Conservation (phyloP, 1,140 invertebrate species). For the Neodiprion fabricii region DNA sequence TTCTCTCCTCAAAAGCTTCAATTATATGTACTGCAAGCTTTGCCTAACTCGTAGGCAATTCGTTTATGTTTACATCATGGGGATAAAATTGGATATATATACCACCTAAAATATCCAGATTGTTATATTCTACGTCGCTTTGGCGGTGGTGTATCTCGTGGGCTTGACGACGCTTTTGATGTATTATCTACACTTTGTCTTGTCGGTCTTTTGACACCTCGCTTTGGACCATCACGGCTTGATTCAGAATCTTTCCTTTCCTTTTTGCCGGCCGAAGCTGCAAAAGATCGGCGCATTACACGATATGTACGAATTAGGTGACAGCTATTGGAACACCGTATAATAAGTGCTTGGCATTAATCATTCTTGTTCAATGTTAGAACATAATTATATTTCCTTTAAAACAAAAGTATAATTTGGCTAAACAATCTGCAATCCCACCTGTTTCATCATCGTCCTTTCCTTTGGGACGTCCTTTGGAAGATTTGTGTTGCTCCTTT, state of each 20-base stretch:
- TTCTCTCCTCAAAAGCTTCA: too few species aligned
- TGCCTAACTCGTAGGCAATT: background rate
- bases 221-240: conserved; percentile 51
- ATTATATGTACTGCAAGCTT: background rate
- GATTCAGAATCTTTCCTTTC: conserved; percentile 58
- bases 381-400: background rate
- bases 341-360: background rate
- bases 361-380: background rate
- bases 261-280: conserved; percentile 43
- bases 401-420: background rate
- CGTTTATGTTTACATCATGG: background rate
- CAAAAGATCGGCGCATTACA: background rate
- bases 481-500: conserved; percentile 51
- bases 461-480: conserved; percentile 54
- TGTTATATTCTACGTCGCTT: conserved; percentile 56
- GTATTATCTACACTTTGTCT: conserved; percentile 57
- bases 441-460: conserved; percentile 57
- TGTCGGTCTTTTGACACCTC: conserved; percentile 56
- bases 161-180: conserved; percentile 55
- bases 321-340: background rate
- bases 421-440: background rate
- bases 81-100: background rate
- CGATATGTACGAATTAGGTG: background rate
- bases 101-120: background rate
- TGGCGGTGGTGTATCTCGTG: conserved; percentile 55